Conservation (phyloP, 2,797 vertebrate genomes). For the Malacoctenus gilli region DNA sequence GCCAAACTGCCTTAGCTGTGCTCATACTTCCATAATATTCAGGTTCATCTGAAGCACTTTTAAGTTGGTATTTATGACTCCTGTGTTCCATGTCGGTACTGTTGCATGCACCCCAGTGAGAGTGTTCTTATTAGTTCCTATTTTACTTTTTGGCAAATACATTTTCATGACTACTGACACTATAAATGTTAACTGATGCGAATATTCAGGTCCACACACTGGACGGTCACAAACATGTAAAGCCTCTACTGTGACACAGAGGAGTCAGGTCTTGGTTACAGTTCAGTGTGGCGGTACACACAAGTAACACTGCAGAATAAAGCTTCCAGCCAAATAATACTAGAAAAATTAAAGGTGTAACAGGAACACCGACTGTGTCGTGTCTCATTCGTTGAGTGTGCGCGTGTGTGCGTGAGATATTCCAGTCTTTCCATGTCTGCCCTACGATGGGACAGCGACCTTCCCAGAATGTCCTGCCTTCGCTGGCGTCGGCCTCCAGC, state of each 20-base stretch:
- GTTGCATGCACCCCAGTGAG: slow-evolving; percentile 73
- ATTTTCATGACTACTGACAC: slow-evolving; percentile 29
- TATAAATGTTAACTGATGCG: slow-evolving; percentile 37
- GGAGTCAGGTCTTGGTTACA: slow-evolving; percentile 43
- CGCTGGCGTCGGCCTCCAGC: too few species aligned
- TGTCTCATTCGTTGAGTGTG: slow-evolving; percentile 31
- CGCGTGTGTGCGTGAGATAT: too few species aligned
- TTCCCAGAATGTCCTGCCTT: too few species aligned
- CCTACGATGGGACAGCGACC: too few species aligned
- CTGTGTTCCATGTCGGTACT: slow-evolving; percentile 40
- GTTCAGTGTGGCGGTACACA: slow-evolving; percentile 32
- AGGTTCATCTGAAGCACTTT: slow-evolving; percentile 65
- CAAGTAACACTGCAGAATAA: slow-evolving; percentile 25
- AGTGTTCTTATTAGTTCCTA: slow-evolving; percentile 43
- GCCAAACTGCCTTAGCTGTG: slow-evolving; percentile 68
- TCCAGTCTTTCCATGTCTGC: too few species aligned
- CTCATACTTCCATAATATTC: slow-evolving; percentile 47
- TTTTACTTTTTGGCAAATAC: slow-evolving; percentile 16
- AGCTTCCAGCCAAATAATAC: slow-evolving; percentile 56
- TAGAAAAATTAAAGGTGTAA: slow-evolving; percentile 62
- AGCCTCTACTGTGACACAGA: slow-evolving; percentile 47
- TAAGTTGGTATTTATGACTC: slow-evolving; percentile 44
- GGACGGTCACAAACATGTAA: slow-evolving; percentile 32
- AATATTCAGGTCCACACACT: slow-evolving; percentile 51
- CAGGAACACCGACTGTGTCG: slow-evolving; percentile 13